Percentiles rank a stretch among this genome's conserved stretches.
Evolutionary conservation across 1,140 invertebrate genomes (phyloP).

Genomic region (Euwallacea fornicatus): DNA sequence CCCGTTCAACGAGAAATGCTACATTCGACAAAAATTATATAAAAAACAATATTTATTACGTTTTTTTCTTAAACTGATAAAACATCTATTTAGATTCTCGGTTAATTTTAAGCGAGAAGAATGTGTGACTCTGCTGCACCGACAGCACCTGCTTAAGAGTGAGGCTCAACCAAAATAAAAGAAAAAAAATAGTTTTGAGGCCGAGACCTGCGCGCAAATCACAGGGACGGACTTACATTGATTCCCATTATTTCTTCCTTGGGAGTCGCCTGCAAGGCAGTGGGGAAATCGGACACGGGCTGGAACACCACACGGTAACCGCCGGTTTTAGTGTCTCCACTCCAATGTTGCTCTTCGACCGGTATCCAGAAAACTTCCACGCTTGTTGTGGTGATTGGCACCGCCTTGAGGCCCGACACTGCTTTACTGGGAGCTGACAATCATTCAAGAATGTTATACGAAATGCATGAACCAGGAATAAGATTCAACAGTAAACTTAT

Average conservation of each 20-base stretch:
- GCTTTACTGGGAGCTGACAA: constrained; percentile 78
- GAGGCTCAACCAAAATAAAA: too few relatives aligned
- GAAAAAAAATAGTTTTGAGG: too few relatives aligned
- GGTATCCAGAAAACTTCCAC: constrained; percentile 84
- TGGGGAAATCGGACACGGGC: constrained; percentile 83
- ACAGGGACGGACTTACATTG: constrained; percentile 59
- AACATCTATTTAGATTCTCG: neutral
- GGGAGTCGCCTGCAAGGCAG: constrained; percentile 74
- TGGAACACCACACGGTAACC: constrained; percentile 89
- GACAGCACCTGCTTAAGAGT: too few relatives aligned
- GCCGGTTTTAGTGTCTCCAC: constrained; percentile 82
- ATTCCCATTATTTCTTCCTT: constrained; percentile 81
- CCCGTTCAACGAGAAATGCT: too few relatives aligned
- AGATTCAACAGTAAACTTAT: too few relatives aligned
- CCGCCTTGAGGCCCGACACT: constrained; percentile 80
- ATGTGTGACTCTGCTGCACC: too few relatives aligned
- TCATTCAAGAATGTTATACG: too few relatives aligned
- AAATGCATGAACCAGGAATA: too few relatives aligned
- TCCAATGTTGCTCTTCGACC: constrained; percentile 79
- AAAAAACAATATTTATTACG: too few relatives aligned
- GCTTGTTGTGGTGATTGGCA: constrained; percentile 89
- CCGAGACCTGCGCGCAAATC: neutral
- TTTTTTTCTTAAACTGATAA: too few relatives aligned
- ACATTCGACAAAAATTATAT: too few relatives aligned
- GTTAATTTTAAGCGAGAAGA: neutral